Conservation (phyloP, 2,113 vertebrate genomes). For the Paedocypris sp. region DNA sequence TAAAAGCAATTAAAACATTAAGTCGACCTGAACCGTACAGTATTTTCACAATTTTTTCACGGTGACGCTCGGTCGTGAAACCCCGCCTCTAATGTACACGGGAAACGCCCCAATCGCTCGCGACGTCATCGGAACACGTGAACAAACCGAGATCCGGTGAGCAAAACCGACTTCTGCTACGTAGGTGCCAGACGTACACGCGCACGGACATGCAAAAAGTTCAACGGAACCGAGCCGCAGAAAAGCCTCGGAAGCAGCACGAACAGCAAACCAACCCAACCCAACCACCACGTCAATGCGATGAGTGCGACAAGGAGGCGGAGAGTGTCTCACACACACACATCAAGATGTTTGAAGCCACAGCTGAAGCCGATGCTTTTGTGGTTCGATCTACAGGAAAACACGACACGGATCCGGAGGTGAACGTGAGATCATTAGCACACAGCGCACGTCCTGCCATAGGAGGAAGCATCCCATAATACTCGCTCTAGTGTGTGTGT, state of each 20-base stretch:
- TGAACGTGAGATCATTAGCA: conserved; percentile 59
- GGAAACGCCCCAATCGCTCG: no score
- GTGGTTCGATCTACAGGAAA: conserved; percentile 27
- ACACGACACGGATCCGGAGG: conserved; percentile 40
- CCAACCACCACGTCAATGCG: conserved; percentile 13
- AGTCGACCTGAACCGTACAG: not conserved
- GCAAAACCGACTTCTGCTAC: conserved; percentile 6
- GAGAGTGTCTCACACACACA: conserved; percentile 34
- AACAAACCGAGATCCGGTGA: not conserved
- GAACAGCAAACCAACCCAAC: conserved; percentile 9
- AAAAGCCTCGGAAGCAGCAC: conserved; percentile 7
- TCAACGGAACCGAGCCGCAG: not conserved
- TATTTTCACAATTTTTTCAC: not conserved
- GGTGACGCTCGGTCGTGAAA: no score
- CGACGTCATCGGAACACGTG: no score
- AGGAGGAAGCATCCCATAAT: conserved; percentile 92
- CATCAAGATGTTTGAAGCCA: conserved; percentile 35
- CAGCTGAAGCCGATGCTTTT: conserved; percentile 30
- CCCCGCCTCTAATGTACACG: no score
- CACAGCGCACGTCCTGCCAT: conserved; percentile 89
- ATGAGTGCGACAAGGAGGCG: conserved; percentile 38
- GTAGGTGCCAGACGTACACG: conserved; percentile 17
- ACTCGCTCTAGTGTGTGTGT: conserved; percentile 39
- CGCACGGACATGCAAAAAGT: conserved; percentile 15
- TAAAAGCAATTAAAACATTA: not conserved